These are phyloP conservation scores for Anarrhichthys ocellatus DNA, from an alignment of 2,113 vertebrate genomes.

Conservation along the genomic window DNA sequence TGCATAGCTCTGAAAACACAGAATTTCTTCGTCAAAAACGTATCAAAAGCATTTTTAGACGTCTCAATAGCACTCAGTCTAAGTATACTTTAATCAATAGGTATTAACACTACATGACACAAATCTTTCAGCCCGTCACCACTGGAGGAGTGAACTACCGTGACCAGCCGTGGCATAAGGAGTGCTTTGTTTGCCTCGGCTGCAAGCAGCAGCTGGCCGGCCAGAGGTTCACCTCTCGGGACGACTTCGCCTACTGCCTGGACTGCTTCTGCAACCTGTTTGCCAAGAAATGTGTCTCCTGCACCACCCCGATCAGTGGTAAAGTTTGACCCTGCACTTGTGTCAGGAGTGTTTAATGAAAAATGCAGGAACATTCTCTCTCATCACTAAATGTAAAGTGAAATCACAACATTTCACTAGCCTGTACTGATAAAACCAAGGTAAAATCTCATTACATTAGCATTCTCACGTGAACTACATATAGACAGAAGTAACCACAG, in stretches of 20 bases:
- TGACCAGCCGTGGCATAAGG: constrained; percentile 97
- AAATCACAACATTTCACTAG: too few species aligned
- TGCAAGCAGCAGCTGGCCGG: constrained; percentile 94
- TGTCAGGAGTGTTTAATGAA: too few species aligned
- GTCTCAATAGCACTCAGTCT: constrained; percentile 2
- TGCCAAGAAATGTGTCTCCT: constrained; percentile 94
- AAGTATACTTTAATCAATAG: neutral
- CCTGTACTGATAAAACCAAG: neutral
- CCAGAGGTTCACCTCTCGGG: constrained; percentile 94
- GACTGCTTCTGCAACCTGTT: constrained; percentile 97
- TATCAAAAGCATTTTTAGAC: too few species aligned
- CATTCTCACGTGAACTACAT: neutral
- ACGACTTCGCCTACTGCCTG: constrained; percentile 94
- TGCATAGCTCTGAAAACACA: too few species aligned
- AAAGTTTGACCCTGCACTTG: constrained; percentile 26
- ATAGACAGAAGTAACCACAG: neutral
- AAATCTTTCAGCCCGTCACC: constrained; percentile 88
- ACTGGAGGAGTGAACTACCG: constrained; percentile 93
- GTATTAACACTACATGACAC: neutral
- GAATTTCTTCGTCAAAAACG: too few species aligned
- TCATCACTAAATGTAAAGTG: too few species aligned
- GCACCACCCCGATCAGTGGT: constrained; percentile 95
- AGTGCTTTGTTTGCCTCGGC: constrained; percentile 93
- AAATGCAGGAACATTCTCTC: too few species aligned
- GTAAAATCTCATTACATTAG: neutral